These are phyloP conservation scores for Drosophila navojoa DNA, from an alignment of 1,140 invertebrate genomes.

Conservation along the genomic window DNA sequence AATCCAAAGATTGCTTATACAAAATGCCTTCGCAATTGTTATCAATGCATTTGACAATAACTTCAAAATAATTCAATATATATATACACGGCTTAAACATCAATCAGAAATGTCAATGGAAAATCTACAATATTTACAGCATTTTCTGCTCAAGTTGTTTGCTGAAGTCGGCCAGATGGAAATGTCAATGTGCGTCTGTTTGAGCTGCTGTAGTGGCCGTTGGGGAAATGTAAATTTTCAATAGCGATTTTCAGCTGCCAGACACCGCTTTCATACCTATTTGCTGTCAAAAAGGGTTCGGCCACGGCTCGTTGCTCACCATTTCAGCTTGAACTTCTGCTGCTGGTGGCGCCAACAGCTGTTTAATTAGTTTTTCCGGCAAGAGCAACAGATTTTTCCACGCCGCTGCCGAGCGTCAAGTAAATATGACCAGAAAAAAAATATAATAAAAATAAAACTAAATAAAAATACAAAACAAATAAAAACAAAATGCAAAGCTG, in stretches of 20 bases:
- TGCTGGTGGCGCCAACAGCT: conserved; percentile 34
- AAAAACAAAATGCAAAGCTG: conserved; percentile 38
- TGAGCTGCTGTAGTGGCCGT: background rate
- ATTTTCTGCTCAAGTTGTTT: too few species aligned
- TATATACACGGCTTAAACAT: too few species aligned
- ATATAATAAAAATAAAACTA: background rate
- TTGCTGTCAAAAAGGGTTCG: conserved; percentile 30
- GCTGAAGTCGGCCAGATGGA: conserved; percentile 7
- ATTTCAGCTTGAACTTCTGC: conserved; percentile 8
- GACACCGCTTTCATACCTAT: conserved; percentile 1
- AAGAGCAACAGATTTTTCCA: conserved; percentile 53
- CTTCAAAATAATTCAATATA: too few species aligned
- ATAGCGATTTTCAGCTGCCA: conserved; percentile 48
- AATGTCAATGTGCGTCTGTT: conserved; percentile 13
- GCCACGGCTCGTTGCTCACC: conserved; percentile 36
- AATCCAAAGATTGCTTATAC: too few species aligned
- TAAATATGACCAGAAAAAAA: conserved; percentile 39
- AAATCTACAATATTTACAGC: too few species aligned
- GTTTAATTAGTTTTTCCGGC: conserved; percentile 64
- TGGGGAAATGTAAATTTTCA: conserved; percentile 60
- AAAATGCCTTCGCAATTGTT: too few species aligned
- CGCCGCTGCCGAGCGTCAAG: conserved; percentile 8
- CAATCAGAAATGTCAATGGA: too few species aligned
- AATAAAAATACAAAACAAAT: conserved; percentile 1
- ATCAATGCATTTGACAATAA: too few species aligned